phyloP scores from a whole-genome alignment of 2,797 vertebrate genomes.

The Semotilus atromaculatus region DNA sequence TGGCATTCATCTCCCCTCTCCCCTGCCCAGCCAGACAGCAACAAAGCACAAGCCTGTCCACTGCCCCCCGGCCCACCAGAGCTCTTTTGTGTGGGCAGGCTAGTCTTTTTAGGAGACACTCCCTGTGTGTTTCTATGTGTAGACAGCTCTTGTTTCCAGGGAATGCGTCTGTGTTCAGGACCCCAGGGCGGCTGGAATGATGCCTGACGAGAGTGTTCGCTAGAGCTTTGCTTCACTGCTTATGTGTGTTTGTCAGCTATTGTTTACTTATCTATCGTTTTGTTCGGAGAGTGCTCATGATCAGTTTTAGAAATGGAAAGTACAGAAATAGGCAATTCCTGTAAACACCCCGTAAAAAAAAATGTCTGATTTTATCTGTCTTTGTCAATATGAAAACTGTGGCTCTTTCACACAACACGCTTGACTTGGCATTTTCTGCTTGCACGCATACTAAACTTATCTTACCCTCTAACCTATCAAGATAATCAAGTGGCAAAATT shows the following conservation, averaged over 20 bases:
- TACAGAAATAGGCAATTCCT: slow-evolving; percentile 1
- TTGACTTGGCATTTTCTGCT: background rate
- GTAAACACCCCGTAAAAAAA: background rate
- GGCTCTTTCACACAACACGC: background rate
- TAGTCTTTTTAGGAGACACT: slow-evolving; percentile 43
- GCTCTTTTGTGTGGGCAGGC: slow-evolving; percentile 43
- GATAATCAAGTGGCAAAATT: background rate
- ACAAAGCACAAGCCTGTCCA: slow-evolving; percentile 39
- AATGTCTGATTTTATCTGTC: background rate
- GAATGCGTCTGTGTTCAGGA: slow-evolving; percentile 50
- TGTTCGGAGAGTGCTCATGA: slow-evolving; percentile 2
- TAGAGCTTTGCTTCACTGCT: slow-evolving; percentile 25
- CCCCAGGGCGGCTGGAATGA: slow-evolving; percentile 48
- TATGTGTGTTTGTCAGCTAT: slow-evolving; percentile 35
- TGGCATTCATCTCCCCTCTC: slow-evolving; percentile 37
- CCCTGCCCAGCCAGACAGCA: slow-evolving; percentile 33
- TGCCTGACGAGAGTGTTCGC: slow-evolving; percentile 42
- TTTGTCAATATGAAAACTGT: background rate
- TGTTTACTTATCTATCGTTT: slow-evolving; percentile 20
- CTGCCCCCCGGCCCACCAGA: slow-evolving; percentile 27
- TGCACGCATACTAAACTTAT: background rate
- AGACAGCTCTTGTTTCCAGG: slow-evolving; percentile 50
- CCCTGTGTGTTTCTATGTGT: slow-evolving; percentile 42
- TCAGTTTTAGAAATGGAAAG: background rate
- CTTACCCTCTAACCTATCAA: background rate